Evolutionary conservation across 2,888 invertebrate genomes (phyloP), one percentile per base, ranked within the genome.

Genomic region (Megalurothrips usitatus): DNA sequence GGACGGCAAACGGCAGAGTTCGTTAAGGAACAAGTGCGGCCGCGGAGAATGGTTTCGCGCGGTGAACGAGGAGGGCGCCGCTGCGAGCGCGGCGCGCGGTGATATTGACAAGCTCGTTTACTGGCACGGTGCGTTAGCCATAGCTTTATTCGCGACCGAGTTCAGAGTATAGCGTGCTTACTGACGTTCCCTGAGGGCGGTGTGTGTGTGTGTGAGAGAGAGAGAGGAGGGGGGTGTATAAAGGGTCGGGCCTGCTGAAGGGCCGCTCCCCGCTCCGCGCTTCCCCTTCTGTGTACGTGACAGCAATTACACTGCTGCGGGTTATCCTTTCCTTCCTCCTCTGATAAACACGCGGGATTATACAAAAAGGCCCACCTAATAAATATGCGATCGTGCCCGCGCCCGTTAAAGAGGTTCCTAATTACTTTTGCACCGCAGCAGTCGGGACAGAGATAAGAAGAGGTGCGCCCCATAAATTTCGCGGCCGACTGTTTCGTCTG

Each of bases 251-350:
- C 34, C 34, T 4, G 34, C 34, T 43, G 34, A 43, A 43, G 34
- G 6, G 34, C 34, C 34, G n/a, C 34, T 2, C 34, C 6, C 3
- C 6, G 34, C 34, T 6, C 34, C 34, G 34, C 34, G 3, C 34
- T 43, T 2, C 34, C 34, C 34, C n/a, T n/a, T n/a, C n/a, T 11
- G 1, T n/a, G 68, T 26, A 75, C 68, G 68, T 75, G 68, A 75
- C 68, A 26, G 26, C 68, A 23, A 75, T 75, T 75, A 75, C 68
- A 75, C 68, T n/a, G 68, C 68, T n/a, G 68, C 68, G 68, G 68
- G 68, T 75, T 75, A 75, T 75, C 68, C 26, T 26, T 23, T 17
- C 6, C 58, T 6, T 17, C n/a, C 58, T 6, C 58, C n/a, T 17
- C 58, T 58, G 58, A 58, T 58, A 10, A 58, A 58, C 58, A 58